phyloP scores from a whole-genome alignment of 2,797 vertebrate species.

The Artibeus lituratus region DNA sequence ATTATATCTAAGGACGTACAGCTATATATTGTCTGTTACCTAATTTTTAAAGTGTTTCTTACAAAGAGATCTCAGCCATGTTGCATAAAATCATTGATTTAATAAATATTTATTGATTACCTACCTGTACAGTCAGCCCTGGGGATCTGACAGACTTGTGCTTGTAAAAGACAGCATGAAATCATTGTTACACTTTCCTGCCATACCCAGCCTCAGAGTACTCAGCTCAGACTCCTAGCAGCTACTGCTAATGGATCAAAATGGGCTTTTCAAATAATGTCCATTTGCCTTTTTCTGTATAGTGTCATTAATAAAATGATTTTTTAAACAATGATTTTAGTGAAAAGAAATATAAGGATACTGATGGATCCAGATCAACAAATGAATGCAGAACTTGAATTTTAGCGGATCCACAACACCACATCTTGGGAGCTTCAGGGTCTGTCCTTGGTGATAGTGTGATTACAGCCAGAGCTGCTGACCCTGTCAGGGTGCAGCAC shows the following conservation, averaged over 20 bases:
- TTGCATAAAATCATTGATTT: neutral
- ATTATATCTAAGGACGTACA: neutral
- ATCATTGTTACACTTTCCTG: neutral
- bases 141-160: neutral
- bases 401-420: neutral
- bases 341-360: slow-evolving; percentile 11
- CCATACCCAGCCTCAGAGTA: neutral
- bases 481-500: accelerated
- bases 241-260: neutral
- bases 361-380: neutral
- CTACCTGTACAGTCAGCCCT: neutral
- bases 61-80: neutral
- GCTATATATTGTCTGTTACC: neutral
- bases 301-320: neutral
- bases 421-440: neutral
- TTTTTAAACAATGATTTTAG: slow-evolving; percentile 15
- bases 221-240: neutral
- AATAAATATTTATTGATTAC: neutral
- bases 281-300: neutral
- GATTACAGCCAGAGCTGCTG: neutral
- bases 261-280: neutral
- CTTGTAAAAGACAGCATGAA: neutral
- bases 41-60: neutral
- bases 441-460: neutral
- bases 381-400: neutral